Percentiles rank a stretch among this genome's conserved stretches.
phyloP scores from a whole-genome alignment of 1,140 invertebrate genomes.

The Drosophila littoralis region DNA sequence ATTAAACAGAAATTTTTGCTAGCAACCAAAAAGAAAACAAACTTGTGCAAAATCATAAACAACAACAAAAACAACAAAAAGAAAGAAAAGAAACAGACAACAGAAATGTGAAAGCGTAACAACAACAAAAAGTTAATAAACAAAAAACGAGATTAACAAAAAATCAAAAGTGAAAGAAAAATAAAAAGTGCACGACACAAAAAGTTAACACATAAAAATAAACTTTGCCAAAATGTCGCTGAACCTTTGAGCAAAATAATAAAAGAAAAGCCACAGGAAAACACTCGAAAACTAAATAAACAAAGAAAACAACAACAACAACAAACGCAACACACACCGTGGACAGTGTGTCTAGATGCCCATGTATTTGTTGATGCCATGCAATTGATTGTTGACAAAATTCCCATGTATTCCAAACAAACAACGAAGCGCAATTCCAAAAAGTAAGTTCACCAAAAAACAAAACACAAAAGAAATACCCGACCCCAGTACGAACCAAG shows the following conservation, averaged over 20 bases:
- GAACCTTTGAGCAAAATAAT: constrained; percentile 43
- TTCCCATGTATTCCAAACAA: constrained; percentile 85
- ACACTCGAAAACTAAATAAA: constrained; percentile 31
- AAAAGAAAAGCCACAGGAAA: constrained; percentile 29
- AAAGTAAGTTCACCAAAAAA: constrained; percentile 75
- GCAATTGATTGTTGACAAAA: constrained; percentile 84
- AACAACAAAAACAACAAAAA: constrained; percentile 22
- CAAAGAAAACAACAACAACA: constrained; percentile 39
- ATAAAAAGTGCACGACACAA: constrained; percentile 54
- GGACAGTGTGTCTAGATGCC: constrained; percentile 59
- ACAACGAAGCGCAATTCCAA: constrained; percentile 84
- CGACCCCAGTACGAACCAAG: background rate
- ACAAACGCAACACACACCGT: constrained; percentile 29
- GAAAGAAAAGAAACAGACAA: constrained; percentile 50
- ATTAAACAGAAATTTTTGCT: constrained; percentile 55
- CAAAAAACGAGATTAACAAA: constrained; percentile 49
- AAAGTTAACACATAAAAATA: constrained; percentile 33
- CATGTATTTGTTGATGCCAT: constrained; percentile 83
- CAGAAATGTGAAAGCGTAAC: constrained; percentile 74
- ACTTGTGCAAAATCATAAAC: constrained; percentile 23
- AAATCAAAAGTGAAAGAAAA: constrained; percentile 57
- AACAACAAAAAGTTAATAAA: constrained; percentile 45
- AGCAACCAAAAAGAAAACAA: constrained; percentile 64
- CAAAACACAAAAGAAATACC: constrained; percentile 5
- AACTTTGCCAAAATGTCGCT: constrained; percentile 55